Evolutionary conservation across 2,113 vertebrate species (phyloP).

Genomic region (Fukomys damarensis): DNA sequence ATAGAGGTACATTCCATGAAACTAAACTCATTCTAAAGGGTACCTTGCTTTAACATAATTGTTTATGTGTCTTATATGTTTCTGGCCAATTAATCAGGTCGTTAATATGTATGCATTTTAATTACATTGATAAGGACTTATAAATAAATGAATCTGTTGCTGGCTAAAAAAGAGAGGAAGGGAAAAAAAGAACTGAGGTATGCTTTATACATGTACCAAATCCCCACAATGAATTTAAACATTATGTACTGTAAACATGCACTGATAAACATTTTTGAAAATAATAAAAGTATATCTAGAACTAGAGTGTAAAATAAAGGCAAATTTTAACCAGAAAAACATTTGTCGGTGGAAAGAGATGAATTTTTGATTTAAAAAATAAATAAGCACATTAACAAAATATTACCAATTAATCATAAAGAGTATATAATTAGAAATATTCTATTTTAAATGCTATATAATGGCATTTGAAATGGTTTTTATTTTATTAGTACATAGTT

Average conservation of each 20-base stretch:
- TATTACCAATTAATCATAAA: background rate
- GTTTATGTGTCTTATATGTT: background rate
- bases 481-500: background rate
- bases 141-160: background rate
- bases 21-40: background rate
- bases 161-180: background rate
- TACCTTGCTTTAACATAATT: background rate
- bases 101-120: background rate
- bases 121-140: background rate
- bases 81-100: background rate
- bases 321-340: background rate
- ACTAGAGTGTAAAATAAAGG: background rate
- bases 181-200: background rate
- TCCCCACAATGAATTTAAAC: background rate
- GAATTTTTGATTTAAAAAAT: background rate
- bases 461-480: background rate
- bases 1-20: background rate
- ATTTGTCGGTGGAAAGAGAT: background rate
- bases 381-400: background rate
- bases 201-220: background rate
- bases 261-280: background rate
- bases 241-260: background rate
- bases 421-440: background rate
- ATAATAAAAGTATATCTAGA: background rate
- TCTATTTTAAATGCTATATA: background rate